These are phyloP conservation scores for Psammodynastes pulverulentus DNA, from an alignment of 2,113 vertebrate species.

Conservation along the genomic window DNA sequence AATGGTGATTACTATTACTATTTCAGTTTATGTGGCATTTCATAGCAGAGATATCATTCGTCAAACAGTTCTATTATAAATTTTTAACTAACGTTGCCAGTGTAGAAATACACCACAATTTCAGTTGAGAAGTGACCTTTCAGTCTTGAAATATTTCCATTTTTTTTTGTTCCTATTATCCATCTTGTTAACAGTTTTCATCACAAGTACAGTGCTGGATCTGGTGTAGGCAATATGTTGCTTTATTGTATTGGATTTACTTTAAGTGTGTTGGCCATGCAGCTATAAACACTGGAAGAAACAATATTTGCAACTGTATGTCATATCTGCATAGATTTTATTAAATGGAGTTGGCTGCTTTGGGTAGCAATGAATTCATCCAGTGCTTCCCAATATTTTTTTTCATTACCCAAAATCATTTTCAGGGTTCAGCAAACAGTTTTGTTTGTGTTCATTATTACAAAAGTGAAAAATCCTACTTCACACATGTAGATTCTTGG, in stretches of 20 bases:
- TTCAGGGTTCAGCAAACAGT: background rate
- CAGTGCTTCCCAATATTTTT: background rate
- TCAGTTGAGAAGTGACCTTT: background rate
- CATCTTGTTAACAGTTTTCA: background rate
- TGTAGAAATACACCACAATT: rapidly evolving
- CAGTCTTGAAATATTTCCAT: background rate
- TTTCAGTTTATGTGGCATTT: background rate
- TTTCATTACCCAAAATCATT: background rate
- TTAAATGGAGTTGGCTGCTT: background rate
- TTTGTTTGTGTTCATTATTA: background rate
- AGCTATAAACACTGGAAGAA: background rate
- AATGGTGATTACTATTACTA: background rate
- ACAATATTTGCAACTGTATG: background rate
- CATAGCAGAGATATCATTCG: background rate
- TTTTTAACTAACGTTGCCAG: background rate
- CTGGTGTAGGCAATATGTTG: background rate
- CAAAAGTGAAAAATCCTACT: background rate
- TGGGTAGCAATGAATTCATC: background rate
- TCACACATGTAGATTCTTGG: background rate
- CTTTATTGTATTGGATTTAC: background rate
- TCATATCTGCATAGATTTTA: background rate
- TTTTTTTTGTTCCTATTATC: rapidly evolving
- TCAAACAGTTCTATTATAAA: background rate
- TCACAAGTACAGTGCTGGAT: background rate
- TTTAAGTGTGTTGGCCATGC: background rate